phyloP scores from a whole-genome alignment of 1,140 invertebrate genomes.

The Drosophila pectinifera region DNA sequence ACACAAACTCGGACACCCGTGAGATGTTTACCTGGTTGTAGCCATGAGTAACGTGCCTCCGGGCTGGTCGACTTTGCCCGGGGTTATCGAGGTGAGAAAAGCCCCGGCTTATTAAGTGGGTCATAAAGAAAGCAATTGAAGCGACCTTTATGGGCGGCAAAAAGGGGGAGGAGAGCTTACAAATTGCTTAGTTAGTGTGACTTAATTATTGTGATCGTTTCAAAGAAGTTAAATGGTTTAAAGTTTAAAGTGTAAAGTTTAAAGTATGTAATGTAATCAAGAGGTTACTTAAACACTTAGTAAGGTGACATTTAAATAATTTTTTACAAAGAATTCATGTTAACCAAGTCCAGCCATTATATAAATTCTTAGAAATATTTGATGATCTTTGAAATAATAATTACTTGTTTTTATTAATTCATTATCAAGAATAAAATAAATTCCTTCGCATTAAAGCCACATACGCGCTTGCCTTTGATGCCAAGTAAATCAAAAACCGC shows the following conservation, averaged over 20 bases:
- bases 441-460: background rate
- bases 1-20: conserved; percentile 20
- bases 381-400: too few relatives aligned
- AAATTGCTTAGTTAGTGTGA: conserved; percentile 6
- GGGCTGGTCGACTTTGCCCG: conserved; percentile 31
- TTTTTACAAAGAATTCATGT: too few relatives aligned
- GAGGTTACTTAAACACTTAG: too few relatives aligned
- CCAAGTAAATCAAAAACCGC: background rate
- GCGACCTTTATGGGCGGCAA: conserved; percentile 41
- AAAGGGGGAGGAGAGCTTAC: background rate
- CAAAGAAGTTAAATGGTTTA: too few relatives aligned
- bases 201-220: too few relatives aligned
- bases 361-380: conserved; percentile 28
- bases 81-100: conserved; percentile 39
- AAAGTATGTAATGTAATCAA: too few relatives aligned
- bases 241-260: too few relatives aligned
- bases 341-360: background rate
- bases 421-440: background rate
- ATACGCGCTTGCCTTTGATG: background rate
- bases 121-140: conserved; percentile 64
- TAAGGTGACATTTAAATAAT: too few relatives aligned
- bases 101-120: conserved; percentile 42
- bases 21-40: conserved; percentile 12
- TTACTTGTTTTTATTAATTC: too few relatives aligned
- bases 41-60: conserved; percentile 64